Evolutionary conservation across 2,797 vertebrate genomes (phyloP).

Genomic region (Protosalanx chinensis): DNA sequence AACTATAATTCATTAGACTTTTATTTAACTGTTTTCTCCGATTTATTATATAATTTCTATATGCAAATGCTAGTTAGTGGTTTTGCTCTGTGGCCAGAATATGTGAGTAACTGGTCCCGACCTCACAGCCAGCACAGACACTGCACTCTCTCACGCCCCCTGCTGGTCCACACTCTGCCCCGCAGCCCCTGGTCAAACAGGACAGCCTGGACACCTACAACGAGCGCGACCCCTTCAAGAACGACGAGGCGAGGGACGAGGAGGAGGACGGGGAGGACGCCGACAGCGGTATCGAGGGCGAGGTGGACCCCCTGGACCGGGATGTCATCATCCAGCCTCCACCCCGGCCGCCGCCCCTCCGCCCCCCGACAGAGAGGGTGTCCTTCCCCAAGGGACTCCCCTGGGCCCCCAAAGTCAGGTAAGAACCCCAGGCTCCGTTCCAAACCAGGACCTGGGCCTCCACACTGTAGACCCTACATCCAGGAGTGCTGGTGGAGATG

Average conservation of each 20-base stretch:
- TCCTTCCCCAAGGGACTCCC: slow-evolving; percentile 94
- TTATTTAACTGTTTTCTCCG: too few relatives aligned
- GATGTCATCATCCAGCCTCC: slow-evolving; percentile 77
- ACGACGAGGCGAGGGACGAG: slow-evolving; percentile 81
- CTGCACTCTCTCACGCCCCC: slow-evolving; percentile 8
- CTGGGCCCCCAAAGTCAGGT: slow-evolving; percentile 99
- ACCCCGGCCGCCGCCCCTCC: slow-evolving; percentile 67
- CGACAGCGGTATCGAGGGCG: slow-evolving; percentile 83
- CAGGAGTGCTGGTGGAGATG: not conserved
- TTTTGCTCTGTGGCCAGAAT: not conserved
- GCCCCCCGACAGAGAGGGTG: slow-evolving; percentile 78
- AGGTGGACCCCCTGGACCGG: slow-evolving; percentile 88
- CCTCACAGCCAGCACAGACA: not conserved
- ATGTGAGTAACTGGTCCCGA: not conserved
- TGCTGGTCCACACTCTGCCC: not conserved
- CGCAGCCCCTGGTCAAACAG: slow-evolving; percentile 89
- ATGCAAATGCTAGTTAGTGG: too few relatives aligned
- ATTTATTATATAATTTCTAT: too few relatives aligned
- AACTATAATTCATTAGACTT: too few relatives aligned
- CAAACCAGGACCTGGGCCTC: not conserved
- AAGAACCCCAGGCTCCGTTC: slow-evolving; percentile 30
- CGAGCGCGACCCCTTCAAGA: slow-evolving; percentile 95
- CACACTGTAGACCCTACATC: not conserved
- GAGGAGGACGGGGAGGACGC: slow-evolving; percentile 87
- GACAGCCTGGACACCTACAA: slow-evolving; percentile 97